Evolutionary conservation across 2,797 vertebrate species (phyloP).

Genomic region (Hemitrygon akajei): DNA sequence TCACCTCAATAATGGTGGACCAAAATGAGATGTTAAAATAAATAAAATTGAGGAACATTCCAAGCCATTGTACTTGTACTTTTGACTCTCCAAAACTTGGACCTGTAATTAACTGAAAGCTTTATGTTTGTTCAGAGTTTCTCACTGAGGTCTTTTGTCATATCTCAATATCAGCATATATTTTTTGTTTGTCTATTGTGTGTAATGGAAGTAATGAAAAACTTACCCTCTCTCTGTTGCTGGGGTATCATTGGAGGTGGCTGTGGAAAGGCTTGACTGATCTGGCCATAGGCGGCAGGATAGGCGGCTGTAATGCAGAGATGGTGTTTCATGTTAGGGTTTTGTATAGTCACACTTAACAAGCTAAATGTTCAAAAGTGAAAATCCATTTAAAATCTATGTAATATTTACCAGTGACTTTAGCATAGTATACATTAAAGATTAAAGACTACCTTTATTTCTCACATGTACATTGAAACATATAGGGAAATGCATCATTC

Average conservation of each 20-base stretch:
- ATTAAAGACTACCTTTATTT: too few relatives aligned
- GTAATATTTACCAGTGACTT: not conserved
- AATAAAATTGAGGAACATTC: not conserved
- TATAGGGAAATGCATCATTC: too few relatives aligned
- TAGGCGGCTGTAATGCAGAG: conserved; percentile 73
- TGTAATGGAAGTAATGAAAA: not conserved
- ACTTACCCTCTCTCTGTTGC: conserved; percentile 97
- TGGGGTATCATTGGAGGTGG: conserved; percentile 94
- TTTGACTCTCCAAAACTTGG: too few relatives aligned
- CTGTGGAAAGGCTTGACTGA: conserved; percentile 98
- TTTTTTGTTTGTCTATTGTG: not conserved
- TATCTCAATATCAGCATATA: too few relatives aligned
- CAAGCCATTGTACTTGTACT: too few relatives aligned
- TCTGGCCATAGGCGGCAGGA: conserved; percentile 97
- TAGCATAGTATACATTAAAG: not conserved
- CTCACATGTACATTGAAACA: too few relatives aligned
- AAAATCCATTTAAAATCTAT: not conserved
- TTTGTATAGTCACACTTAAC: not conserved
- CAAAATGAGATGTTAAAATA: not conserved
- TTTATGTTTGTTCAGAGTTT: not conserved
- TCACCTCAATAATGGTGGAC: not conserved
- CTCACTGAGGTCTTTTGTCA: not conserved
- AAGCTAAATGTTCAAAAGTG: not conserved
- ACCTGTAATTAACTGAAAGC: not conserved
- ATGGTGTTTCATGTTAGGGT: not conserved